A percentile compares a stretch with the other conserved stretches of the same genome.
Conservation (phyloP, 2,797 vertebrate genomes). For the Prionace glauca region DNA sequence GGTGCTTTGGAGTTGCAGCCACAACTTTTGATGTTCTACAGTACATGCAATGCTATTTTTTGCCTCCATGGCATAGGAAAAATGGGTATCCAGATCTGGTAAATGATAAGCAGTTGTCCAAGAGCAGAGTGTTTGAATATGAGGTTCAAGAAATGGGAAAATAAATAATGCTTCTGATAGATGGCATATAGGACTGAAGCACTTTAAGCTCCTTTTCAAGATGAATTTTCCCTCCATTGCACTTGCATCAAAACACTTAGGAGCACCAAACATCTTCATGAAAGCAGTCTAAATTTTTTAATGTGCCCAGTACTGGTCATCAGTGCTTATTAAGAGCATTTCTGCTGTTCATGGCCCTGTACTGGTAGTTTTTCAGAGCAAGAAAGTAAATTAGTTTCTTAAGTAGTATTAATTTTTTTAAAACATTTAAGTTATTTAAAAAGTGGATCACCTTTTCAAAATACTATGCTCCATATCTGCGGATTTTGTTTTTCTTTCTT, state of each 20-base stretch:
- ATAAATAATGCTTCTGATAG: slow-evolving; percentile 37
- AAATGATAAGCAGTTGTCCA: not conserved
- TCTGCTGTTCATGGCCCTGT: not conserved
- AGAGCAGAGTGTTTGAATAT: not conserved
- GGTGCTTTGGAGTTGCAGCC: not conserved
- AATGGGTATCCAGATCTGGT: not conserved
- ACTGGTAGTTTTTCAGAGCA: not conserved
- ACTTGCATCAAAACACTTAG: not conserved
- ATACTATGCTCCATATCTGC: not conserved
- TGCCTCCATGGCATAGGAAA: not conserved
- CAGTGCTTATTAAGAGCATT: not conserved
- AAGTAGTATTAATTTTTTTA: not conserved
- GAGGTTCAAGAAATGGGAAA: not conserved
- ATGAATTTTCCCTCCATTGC: not conserved
- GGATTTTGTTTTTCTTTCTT: not conserved
- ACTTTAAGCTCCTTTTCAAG: not conserved
- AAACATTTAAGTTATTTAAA: not conserved
- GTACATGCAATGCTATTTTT: not conserved
- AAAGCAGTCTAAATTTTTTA: not conserved
- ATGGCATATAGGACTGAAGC: slow-evolving; percentile 35
- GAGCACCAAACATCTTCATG: not conserved
- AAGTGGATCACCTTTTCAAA: not conserved
- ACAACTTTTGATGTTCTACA: not conserved
- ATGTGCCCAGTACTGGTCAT: not conserved
- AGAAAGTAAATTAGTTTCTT: not conserved